Evolutionary conservation across 2,113 vertebrate species (phyloP).

Genomic region (Chloebia gouldiae): DNA sequence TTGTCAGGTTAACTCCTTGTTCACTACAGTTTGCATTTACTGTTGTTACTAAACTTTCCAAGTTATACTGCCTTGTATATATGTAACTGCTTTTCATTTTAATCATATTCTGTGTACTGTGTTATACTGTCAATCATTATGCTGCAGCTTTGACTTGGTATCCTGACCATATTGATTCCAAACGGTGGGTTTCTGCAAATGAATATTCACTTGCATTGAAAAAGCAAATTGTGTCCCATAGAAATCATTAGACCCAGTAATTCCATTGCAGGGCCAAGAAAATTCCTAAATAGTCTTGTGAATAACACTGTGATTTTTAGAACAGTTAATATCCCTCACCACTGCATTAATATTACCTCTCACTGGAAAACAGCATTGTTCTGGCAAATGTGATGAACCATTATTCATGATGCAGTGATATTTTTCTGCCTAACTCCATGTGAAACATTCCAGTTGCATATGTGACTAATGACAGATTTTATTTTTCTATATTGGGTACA

Average conservation of each 20-base stretch:
- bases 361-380: background rate
- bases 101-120: conserved; percentile 52
- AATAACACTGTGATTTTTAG: conserved; percentile 36
- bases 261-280: background rate
- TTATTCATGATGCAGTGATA: background rate
- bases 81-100: conserved; percentile 60
- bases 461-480: conserved; percentile 45
- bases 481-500: conserved; percentile 59
- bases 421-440: conserved; percentile 34
- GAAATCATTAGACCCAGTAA: background rate
- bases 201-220: background rate
- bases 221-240: background rate
- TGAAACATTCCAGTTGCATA: background rate
- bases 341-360: conserved; percentile 7
- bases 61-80: conserved; percentile 55
- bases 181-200: conserved; percentile 28
- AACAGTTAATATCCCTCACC: background rate
- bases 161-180: conserved; percentile 46
- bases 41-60: conserved; percentile 50
- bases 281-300: background rate
- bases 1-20: conserved; percentile 64
- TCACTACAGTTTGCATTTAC: conserved; percentile 52
- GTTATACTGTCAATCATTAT: conserved; percentile 28
- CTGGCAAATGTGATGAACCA: background rate
- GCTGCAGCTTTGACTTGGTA: conserved; percentile 66